These are phyloP conservation scores for Lapara coniferarum DNA, from an alignment of 2,888 invertebrate species.

Conservation along the genomic window DNA sequence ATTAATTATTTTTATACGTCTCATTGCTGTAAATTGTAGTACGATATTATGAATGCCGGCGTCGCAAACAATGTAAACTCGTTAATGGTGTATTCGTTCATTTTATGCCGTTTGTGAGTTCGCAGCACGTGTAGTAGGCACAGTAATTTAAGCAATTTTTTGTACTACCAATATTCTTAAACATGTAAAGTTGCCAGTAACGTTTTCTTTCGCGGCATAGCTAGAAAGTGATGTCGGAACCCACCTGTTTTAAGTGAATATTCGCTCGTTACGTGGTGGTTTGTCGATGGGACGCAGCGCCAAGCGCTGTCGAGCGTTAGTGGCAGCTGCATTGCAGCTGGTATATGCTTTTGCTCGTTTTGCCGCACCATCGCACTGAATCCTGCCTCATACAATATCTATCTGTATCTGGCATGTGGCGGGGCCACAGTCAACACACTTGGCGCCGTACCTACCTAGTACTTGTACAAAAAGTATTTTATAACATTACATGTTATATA, in stretches of 20 bases:
- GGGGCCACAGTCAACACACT: slow-evolving; percentile 29
- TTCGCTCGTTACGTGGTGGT: slow-evolving; percentile 47
- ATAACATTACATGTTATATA: too few species aligned
- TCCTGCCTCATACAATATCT: slow-evolving; percentile 19
- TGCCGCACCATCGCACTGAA: slow-evolving; percentile 41
- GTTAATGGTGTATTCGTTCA: background rate
- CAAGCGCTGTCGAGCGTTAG: slow-evolving; percentile 44
- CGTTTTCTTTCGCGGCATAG: background rate
- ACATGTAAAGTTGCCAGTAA: background rate
- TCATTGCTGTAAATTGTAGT: slow-evolving; percentile 11
- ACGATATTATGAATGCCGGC: background rate
- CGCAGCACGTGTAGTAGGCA: background rate
- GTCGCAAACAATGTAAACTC: slow-evolving; percentile 3
- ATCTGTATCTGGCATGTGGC: slow-evolving; percentile 21
- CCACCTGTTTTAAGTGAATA: slow-evolving; percentile 63
- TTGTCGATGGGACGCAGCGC: slow-evolving; percentile 42
- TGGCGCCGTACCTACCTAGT: slow-evolving; percentile 34
- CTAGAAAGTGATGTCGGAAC: slow-evolving; percentile 26
- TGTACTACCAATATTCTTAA: background rate
- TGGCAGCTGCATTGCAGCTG: slow-evolving; percentile 80
- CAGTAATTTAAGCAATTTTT: background rate
- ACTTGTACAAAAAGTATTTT: background rate
- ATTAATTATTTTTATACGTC: slow-evolving; percentile 15
- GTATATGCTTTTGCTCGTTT: slow-evolving; percentile 74
- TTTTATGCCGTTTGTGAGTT: slow-evolving; percentile 4